Evolutionary conservation across 2,888 invertebrate genomes (phyloP), one percentile per base, ranked within the genome.

Genomic region (Argyresthia albistria): DNA sequence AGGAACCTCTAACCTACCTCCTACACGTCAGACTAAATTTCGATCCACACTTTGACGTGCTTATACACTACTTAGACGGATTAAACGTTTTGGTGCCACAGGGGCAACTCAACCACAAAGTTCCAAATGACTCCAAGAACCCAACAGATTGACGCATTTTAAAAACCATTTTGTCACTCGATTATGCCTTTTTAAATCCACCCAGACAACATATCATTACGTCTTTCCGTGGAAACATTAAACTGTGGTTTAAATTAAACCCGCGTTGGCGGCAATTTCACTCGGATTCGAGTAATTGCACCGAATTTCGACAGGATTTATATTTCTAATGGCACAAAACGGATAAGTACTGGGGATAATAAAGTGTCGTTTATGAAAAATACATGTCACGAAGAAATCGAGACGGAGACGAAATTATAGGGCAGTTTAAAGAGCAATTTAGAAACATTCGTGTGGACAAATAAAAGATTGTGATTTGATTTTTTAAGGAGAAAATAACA

Each of bases 301-400:
- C 58, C 58, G 55, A 54, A 62, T 64, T 36, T 42, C 37, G 47
- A 67, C 67, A 71, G 65, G 69, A 74, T 74, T 67, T 63, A 66
- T 25, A 25, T 77, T 74, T 80, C 81, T 81, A 84, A 83, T 84
- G 70, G 78, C 71, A 73, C 75, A 77, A 79, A 80, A 76, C 69
- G 80, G 76, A 79, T 84, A 82, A 83, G 72, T 67, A 69, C 58
- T 15, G 45, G 62, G 70, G 69, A 75, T 86, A 83, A 84, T 80
- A 86, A 84, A 86, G 77, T 87, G 86, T 82, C 87, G 82, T 84
- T 87, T 87, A 83, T 71, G 70, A 75, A 80, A 86, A 86, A 71
- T 76, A 86, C 71, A 79, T 69, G 77, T 71, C 73, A 71, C 67
- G 62, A 60, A 65, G 59, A 56, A 58, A 61, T 58, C 59, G 64